Percentiles rank a stretch among this genome's conserved stretches.
Conservation (phyloP, 2,888 invertebrate species). For the Morpho helenor region DNA sequence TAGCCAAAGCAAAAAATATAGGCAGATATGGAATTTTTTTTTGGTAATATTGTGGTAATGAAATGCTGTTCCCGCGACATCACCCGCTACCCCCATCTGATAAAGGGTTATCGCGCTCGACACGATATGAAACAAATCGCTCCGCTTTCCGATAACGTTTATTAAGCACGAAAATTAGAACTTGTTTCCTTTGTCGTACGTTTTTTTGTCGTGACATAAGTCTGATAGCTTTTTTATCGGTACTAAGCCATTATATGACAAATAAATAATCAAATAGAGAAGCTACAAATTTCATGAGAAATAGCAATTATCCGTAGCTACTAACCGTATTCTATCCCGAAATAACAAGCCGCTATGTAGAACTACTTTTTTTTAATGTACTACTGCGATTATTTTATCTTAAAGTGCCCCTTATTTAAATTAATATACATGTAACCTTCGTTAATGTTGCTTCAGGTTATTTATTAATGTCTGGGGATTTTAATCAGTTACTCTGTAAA, state of each 20-base stretch:
- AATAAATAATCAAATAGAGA: no score
- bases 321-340: no score
- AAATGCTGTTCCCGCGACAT: constrained; percentile 55
- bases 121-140: constrained; percentile 52
- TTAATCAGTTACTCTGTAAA: no score
- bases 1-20: constrained; percentile 3
- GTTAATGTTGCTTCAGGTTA: no score
- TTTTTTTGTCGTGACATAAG: background rate
- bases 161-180: constrained; percentile 53
- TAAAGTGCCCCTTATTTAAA: no score
- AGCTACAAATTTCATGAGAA: no score
- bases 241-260: no score
- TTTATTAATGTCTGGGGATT: no score
- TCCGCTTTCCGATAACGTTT: constrained; percentile 66
- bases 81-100: constrained; percentile 63
- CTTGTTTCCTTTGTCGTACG: constrained; percentile 9
- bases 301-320: no score
- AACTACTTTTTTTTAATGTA: background rate
- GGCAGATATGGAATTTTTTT: constrained; percentile 16
- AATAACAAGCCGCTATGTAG: no score
- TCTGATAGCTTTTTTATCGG: no score
- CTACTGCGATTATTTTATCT: background rate
- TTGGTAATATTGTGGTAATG: constrained; percentile 61
- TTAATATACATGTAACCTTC: no score
- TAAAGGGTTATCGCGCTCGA: constrained; percentile 66